phyloP scores from a whole-genome alignment of 2,113 vertebrate genomes.

The Orthochromis indermauri region DNA sequence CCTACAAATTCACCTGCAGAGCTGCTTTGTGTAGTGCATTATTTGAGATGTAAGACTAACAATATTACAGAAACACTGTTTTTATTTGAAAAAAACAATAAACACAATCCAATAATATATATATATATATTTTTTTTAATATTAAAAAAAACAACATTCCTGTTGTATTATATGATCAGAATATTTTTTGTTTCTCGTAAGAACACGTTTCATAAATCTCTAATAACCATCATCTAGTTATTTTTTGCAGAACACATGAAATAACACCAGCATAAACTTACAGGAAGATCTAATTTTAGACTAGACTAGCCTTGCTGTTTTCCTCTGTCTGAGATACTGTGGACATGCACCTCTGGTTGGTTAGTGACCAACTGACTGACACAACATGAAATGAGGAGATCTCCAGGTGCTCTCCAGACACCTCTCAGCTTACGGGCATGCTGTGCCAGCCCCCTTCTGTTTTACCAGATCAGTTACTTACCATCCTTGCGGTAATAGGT shows the following conservation, averaged over 20 bases:
- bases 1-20: background rate
- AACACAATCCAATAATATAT: background rate
- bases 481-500: slow-evolving; percentile 97
- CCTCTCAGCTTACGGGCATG: background rate
- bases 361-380: slow-evolving; percentile 3
- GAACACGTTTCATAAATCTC: background rate
- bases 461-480: slow-evolving; percentile 64
- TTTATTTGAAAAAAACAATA: background rate
- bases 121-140: too few species aligned
- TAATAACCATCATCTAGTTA: background rate
- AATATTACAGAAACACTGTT: background rate
- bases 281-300: background rate
- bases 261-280: background rate
- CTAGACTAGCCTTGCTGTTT: background rate
- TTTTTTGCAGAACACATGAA: background rate
- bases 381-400: background rate
- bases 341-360: background rate
- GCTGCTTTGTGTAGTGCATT: background rate
- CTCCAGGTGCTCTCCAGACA: background rate
- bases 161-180: background rate
- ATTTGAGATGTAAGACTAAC: background rate
- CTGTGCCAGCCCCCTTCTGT: background rate
- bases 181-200: background rate
- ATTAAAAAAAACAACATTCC: background rate
- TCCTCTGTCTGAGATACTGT: background rate